Conservation (phyloP, 1,140 invertebrate genomes). For the Sipha flava region DNA sequence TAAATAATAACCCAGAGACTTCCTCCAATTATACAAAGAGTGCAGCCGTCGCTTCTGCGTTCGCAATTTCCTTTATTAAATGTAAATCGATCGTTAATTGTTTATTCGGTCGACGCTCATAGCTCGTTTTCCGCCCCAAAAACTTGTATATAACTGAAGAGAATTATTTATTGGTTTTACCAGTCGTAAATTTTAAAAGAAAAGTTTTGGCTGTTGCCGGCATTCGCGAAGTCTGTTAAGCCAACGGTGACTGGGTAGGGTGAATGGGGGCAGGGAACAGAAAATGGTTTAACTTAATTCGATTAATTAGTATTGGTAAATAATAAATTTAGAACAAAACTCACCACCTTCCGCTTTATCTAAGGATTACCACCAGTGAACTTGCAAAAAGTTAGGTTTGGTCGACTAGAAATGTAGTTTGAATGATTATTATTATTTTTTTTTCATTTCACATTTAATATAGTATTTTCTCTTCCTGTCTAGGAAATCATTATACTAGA, state of each 20-base stretch:
- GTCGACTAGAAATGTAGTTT: neutral
- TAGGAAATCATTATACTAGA: neutral
- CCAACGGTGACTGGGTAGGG: neutral
- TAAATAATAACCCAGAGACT: constrained; percentile 30
- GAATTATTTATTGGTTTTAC: constrained; percentile 32
- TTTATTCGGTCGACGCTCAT: constrained; percentile 28
- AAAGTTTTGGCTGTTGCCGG: constrained; percentile 10
- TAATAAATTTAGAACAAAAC: constrained; percentile 29
- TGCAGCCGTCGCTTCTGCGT: constrained; percentile 22
- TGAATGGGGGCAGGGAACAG: neutral
- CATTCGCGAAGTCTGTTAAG: constrained; percentile 8
- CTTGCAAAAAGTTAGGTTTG: neutral
- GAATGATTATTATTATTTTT: neutral
- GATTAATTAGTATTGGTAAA: constrained; percentile 33
- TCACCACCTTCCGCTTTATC: neutral
- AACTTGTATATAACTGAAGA: constrained; percentile 27
- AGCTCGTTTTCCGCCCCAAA: constrained; percentile 23
- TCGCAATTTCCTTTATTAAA: constrained; percentile 33
- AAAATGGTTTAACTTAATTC: constrained; percentile 29
- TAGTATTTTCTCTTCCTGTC: neutral
- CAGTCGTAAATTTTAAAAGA: constrained; percentile 31
- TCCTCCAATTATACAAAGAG: constrained; percentile 23
- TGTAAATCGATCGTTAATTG: constrained; percentile 33
- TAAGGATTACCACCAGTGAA: neutral
- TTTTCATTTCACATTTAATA: neutral